A percentile compares a stretch with the other conserved stretches of the same genome.
These are phyloP conservation scores for Columba janthina DNA, from an alignment of 2,113 vertebrate species.

Conservation along the genomic window DNA sequence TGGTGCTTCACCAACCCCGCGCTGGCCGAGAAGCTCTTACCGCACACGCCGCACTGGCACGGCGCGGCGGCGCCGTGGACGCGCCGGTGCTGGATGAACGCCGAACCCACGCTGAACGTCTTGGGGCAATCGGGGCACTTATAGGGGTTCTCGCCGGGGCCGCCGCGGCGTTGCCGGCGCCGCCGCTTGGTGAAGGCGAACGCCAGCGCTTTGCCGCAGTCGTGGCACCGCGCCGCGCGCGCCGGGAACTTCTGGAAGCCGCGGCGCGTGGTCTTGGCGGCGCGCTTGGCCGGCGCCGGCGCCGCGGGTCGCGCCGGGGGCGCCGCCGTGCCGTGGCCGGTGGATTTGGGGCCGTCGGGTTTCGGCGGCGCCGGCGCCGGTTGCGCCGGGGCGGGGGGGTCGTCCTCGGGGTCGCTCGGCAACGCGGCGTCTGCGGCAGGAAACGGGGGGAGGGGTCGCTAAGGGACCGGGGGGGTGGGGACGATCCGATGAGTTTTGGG, in stretches of 20 bases:
- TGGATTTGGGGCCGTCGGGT: too few relatives aligned
- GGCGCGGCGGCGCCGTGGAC: background rate
- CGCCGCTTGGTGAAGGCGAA: background rate
- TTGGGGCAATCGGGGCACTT: constrained; percentile 9
- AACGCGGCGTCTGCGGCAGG: too few relatives aligned
- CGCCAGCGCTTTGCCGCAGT: constrained; percentile 38
- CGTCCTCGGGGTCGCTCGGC: too few relatives aligned
- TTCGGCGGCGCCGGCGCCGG: too few relatives aligned
- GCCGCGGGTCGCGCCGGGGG: too few relatives aligned
- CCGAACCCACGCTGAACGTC: background rate
- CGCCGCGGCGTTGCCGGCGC: background rate
- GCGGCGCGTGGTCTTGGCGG: background rate
- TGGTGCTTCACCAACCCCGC: background rate
- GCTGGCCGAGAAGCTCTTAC: background rate
- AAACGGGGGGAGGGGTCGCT: too few relatives aligned
- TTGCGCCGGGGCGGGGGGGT: too few relatives aligned
- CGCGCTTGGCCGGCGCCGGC: too few relatives aligned
- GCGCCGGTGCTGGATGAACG: constrained; percentile 26
- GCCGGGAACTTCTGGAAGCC: constrained; percentile 11
- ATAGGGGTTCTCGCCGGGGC: background rate
- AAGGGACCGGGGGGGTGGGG: too few relatives aligned
- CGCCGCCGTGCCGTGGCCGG: too few relatives aligned
- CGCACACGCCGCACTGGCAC: constrained; percentile 2
- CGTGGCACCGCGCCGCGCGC: background rate
- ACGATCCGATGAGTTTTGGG: too few relatives aligned